These are phyloP conservation scores for Lagria hirta DNA, from an alignment of 2,888 invertebrate species.

Conservation along the genomic window DNA sequence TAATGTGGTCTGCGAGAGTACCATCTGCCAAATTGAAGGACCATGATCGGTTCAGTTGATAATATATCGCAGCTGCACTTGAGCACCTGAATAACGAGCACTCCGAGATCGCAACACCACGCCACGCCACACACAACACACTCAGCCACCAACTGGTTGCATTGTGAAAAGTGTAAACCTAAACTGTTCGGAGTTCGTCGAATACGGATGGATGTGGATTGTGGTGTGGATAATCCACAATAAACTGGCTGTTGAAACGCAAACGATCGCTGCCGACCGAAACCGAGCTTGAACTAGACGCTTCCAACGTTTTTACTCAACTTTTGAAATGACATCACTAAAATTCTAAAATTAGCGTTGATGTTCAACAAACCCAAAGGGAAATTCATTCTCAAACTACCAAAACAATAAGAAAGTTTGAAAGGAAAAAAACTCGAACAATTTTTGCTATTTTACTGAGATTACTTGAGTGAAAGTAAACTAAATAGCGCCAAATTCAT, in stretches of 20 bases:
- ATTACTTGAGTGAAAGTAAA: no score
- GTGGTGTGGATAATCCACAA: constrained; percentile 26
- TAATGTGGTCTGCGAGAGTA: constrained; percentile 22
- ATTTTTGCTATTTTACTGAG: no score
- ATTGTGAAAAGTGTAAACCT: constrained; percentile 20
- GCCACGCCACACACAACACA: constrained; percentile 20
- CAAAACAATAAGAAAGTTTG: no score
- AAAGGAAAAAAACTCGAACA: no score
- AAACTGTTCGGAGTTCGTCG: no score
- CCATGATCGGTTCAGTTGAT: constrained; percentile 24
- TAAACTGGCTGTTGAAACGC: constrained; percentile 19
- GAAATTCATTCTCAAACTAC: constrained; percentile 2
- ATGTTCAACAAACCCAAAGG: constrained; percentile 13
- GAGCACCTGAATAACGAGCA: constrained; percentile 32
- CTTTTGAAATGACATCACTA: constrained; percentile 27
- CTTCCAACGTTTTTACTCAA: constrained; percentile 19
- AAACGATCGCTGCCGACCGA: constrained; percentile 22
- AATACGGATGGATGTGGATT: constrained; percentile 12
- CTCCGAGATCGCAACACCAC: constrained; percentile 26
- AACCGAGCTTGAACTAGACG: constrained; percentile 25
- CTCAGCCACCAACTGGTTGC: constrained; percentile 29
- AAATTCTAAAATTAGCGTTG: constrained; percentile 25
- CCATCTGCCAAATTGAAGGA: constrained; percentile 29
- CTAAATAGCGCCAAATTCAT: no score
- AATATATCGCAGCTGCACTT: constrained; percentile 35